phyloP scores from a whole-genome alignment of 2,888 invertebrate genomes.

The Linnaemya vulpina region DNA sequence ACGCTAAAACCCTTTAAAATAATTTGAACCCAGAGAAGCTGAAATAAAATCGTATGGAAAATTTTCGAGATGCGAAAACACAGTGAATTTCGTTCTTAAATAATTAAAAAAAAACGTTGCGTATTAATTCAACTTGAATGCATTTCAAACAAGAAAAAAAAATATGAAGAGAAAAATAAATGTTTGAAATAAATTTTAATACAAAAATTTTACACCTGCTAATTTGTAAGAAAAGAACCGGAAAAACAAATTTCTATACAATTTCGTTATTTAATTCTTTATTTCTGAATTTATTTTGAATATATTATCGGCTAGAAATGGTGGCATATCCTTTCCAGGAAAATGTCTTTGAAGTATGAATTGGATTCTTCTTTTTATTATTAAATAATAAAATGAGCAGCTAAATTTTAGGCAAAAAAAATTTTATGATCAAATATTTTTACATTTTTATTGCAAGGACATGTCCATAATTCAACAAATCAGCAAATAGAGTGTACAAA shows the following conservation, averaged over 20 bases:
- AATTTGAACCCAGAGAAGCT: conserved; percentile 1
- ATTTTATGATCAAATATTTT: no score
- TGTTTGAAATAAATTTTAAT: not conserved
- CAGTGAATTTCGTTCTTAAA: not conserved
- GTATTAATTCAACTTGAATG: not conserved
- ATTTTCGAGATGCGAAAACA: not conserved
- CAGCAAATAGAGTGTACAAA: no score
- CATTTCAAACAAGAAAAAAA: not conserved
- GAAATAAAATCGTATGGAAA: not conserved
- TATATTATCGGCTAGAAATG: no score
- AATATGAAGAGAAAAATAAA: not conserved
- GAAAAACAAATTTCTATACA: not conserved
- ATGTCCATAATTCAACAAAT: no score
- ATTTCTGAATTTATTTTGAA: no score
- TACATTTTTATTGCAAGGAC: no score
- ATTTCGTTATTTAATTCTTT: not conserved
- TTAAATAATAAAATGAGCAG: no score
- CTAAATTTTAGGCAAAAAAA: no score
- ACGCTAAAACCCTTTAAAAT: not conserved
- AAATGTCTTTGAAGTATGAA: no score
- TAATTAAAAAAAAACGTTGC: not conserved
- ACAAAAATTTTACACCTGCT: not conserved
- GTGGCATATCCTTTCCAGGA: no score
- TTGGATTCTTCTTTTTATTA: no score
- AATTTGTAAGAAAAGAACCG: not conserved